phyloP scores from a whole-genome alignment of 2,113 vertebrate species.

The Phoenicopterus ruber region DNA sequence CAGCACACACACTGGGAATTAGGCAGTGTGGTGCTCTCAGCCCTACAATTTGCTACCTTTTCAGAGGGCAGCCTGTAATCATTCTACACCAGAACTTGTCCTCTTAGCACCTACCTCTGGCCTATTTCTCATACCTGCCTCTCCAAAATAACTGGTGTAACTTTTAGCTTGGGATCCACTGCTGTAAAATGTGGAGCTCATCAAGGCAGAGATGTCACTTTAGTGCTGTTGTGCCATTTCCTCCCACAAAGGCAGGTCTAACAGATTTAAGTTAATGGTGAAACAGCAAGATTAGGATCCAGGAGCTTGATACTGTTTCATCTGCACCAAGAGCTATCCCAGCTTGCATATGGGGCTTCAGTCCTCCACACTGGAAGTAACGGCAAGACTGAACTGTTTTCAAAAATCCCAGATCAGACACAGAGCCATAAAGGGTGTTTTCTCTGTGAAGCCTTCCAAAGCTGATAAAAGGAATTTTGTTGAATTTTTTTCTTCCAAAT shows the following conservation, averaged over 20 bases:
- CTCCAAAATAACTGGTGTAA: not conserved
- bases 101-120: not conserved
- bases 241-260: not conserved
- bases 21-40: not conserved
- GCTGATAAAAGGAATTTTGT: not conserved
- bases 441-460: not conserved
- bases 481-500: not conserved
- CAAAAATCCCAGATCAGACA: not conserved
- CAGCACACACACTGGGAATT: not conserved
- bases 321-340: not conserved
- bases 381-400: not conserved
- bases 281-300: not conserved
- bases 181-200: not conserved
- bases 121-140: not conserved
- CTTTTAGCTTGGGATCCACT: not conserved
- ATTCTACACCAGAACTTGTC: not conserved
- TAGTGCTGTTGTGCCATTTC: not conserved
- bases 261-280: not conserved
- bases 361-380: not conserved
- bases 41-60: not conserved
- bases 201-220: not conserved
- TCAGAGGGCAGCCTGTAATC: not conserved
- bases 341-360: not conserved
- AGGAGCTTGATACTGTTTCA: not conserved
- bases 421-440: not conserved